phyloP scores from a whole-genome alignment of 2,113 vertebrate species.

The Pseudolaguvia tuberculata region DNA sequence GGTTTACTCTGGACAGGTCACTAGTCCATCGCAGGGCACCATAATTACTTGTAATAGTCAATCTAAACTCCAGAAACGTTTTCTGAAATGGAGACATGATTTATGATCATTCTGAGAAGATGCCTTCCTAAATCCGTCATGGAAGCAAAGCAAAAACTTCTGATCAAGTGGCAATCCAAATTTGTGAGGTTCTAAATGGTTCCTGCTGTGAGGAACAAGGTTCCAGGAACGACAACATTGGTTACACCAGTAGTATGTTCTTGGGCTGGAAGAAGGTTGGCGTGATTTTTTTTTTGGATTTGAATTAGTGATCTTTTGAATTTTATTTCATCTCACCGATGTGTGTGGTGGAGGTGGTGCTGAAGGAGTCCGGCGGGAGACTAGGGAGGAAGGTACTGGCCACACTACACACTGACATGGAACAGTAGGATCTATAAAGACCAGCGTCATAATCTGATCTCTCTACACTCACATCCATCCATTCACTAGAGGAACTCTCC shows the following conservation, averaged over 20 bases:
- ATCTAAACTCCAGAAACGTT: neutral
- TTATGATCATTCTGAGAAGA: neutral
- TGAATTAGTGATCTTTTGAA: too few relatives aligned
- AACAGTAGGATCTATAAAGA: slow-evolving; percentile 57
- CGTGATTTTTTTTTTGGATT: too few relatives aligned
- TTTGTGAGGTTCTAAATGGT: neutral
- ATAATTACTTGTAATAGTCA: neutral
- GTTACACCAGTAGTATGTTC: neutral
- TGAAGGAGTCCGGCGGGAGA: slow-evolving; percentile 57
- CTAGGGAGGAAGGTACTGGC: slow-evolving; percentile 68
- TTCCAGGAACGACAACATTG: neutral
- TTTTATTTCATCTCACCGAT: slow-evolving; percentile 59
- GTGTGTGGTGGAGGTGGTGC: slow-evolving; percentile 64
- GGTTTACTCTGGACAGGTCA: too few relatives aligned
- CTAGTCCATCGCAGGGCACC: too few relatives aligned
- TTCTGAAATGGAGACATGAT: neutral
- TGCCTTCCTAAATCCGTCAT: too few relatives aligned
- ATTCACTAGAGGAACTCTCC: slow-evolving; percentile 60
- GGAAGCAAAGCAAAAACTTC: too few relatives aligned
- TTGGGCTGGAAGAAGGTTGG: too few relatives aligned
- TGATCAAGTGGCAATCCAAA: neutral
- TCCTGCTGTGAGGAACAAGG: neutral
- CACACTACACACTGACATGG: slow-evolving; percentile 58
- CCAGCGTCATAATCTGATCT: slow-evolving; percentile 33
- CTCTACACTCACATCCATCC: slow-evolving; percentile 59